A percentile compares a stretch with the other conserved stretches of the same genome.
Evolutionary conservation across 2,888 invertebrate genomes (phyloP).

Genomic region (Mythimna vitellina): DNA sequence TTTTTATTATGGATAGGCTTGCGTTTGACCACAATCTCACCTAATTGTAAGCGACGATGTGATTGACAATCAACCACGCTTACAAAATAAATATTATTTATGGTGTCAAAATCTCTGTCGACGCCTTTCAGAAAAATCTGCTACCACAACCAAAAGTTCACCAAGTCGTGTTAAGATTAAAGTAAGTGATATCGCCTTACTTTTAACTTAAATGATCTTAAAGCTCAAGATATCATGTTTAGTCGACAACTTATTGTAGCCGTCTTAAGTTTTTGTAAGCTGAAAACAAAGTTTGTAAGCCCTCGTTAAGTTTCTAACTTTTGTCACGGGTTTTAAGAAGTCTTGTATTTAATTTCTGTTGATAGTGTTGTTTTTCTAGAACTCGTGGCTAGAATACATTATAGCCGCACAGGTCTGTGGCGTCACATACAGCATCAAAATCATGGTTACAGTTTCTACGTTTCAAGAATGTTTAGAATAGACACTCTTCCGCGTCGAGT

Average conservation of each 20-base stretch:
- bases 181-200: conserved; percentile 55
- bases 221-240: conserved; percentile 50
- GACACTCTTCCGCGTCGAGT: too few relatives aligned
- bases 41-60: too few relatives aligned
- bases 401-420: too few relatives aligned
- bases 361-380: too few relatives aligned
- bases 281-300: conserved; percentile 39
- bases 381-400: too few relatives aligned
- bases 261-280: conserved; percentile 49
- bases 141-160: conserved; percentile 6
- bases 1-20: too few relatives aligned
- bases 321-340: conserved; percentile 17
- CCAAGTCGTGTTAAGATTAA: conserved; percentile 33
- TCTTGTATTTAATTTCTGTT: background rate
- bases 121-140: conserved; percentile 7
- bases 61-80: too few relatives aligned
- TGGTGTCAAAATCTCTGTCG: background rate
- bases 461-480: too few relatives aligned
- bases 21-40: too few relatives aligned
- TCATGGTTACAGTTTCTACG: too few relatives aligned
- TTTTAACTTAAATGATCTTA: conserved; percentile 34
- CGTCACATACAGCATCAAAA: too few relatives aligned
- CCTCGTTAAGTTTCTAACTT: conserved; percentile 21
- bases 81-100: too few relatives aligned
- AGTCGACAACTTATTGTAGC: conserved; percentile 34